Evolutionary conservation across 2,888 invertebrate species (phyloP).

Genomic region (Polymixis flavicincta): DNA sequence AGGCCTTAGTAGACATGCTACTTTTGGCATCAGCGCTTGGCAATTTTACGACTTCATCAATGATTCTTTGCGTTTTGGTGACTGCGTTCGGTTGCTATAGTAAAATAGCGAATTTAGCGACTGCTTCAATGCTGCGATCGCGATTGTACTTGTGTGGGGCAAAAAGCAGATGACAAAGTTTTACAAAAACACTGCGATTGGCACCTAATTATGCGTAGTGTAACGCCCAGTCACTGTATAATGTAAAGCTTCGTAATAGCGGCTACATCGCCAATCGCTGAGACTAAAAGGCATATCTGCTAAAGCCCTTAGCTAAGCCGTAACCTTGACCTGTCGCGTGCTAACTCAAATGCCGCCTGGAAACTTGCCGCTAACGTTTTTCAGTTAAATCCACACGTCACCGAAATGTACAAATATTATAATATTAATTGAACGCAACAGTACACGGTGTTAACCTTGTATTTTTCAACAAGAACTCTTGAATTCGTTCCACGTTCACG

Average conservation of each 20-base stretch:
- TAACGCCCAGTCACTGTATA: neutral
- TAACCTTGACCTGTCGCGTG: constrained; percentile 87
- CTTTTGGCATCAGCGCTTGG: no score
- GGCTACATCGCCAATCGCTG: neutral
- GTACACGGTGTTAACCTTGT: constrained; percentile 39
- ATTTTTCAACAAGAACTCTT: constrained; percentile 34
- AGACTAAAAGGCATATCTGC: constrained; percentile 20
- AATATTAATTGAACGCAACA: constrained; percentile 52
- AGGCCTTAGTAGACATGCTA: neutral
- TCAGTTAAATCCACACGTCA: constrained; percentile 60
- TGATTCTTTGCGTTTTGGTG: neutral
- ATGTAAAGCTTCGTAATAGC: neutral
- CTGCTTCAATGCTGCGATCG: neutral
- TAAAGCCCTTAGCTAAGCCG: constrained; percentile 36
- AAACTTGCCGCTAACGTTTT: constrained; percentile 72
- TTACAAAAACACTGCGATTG: neutral
- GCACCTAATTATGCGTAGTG: neutral
- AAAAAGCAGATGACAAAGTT: neutral
- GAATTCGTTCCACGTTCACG: constrained; percentile 3
- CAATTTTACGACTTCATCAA: neutral
- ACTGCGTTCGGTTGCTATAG: neutral
- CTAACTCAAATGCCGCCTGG: constrained; percentile 77
- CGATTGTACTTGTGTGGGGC: neutral
- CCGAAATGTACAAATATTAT: constrained; percentile 58
- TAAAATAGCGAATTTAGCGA: neutral